Evolutionary conservation across 2,888 invertebrate species (phyloP), one percentile per base, ranked within the genome.

Genomic region (Spilosoma lubricipeda): DNA sequence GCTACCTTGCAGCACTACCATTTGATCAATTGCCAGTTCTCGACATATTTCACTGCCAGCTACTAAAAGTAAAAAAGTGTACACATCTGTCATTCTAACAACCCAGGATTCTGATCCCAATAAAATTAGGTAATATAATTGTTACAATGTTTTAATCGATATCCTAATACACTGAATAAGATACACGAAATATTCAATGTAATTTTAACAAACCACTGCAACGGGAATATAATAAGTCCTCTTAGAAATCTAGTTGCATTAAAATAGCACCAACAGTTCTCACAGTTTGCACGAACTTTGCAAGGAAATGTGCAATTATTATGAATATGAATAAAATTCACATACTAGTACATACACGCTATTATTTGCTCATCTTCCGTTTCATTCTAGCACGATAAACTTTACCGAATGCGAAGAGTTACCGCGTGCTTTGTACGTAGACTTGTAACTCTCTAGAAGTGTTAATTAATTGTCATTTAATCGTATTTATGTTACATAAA

Each of bases 331-430:
- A 83, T 82, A 85, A 83, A 85, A 88, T 86, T 82, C 85, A 76
- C 83, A 85, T n/a, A n/a, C n/a, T n/a, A n/a, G n/a, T n/a, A n/a
- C 82, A 79, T 81, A 80, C 83, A 70, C 75, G 76, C 80, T 18
- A 89, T 90, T 89, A 89, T 90, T 87, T 85, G 80, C 86, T 84
- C 88, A 86, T 90, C 87, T 83, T 87, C 83, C 81, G 83, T 87
- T 87, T 87, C 86, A 76, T 83, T 86, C 86, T 85, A 85, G 84
- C 86, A 86, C 81, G 82, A 81, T 77, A 85, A 85, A 90, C 87
- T 90, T 90, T 82, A 77, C 80, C 80, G 82, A 82, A 83, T 81
- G 82, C 82, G 85, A 88, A 88, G 86, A 87, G 88, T 86, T 90
- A 87, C 87, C 87, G 87, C 66, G 90, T 83, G 85, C 80, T 82